A percentile compares a stretch with the other conserved stretches of the same genome.
These are phyloP conservation scores for Brevimyrus niger DNA, from an alignment of 2,113 vertebrate species.

Conservation along the genomic window DNA sequence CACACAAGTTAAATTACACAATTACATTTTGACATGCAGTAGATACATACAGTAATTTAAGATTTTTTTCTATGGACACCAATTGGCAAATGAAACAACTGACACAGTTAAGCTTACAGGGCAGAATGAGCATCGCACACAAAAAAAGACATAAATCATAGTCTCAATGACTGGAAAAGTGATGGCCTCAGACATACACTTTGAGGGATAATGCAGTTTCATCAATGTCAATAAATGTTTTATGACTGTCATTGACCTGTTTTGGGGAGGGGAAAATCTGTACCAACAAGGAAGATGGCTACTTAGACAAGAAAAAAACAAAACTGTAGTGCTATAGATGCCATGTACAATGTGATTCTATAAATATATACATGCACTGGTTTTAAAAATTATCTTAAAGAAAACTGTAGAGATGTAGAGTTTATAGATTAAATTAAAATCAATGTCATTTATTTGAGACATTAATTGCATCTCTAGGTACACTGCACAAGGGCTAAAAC, in stretches of 20 bases:
- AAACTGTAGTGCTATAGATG: neutral
- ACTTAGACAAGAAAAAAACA: neutral
- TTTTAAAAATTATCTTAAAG: neutral
- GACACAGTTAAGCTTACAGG: neutral
- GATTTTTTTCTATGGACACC: neutral
- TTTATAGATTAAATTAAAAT: slow-evolving; percentile 1
- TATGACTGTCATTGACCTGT: slow-evolving; percentile 28
- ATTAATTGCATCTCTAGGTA: neutral
- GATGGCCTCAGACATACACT: neutral
- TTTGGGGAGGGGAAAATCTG: neutral
- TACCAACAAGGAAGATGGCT: neutral
- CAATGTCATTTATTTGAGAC: neutral
- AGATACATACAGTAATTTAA: neutral
- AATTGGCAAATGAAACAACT: neutral
- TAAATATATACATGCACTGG: neutral
- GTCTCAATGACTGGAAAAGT: neutral
- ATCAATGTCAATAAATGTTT: slow-evolving; percentile 37
- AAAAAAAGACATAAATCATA: neutral
- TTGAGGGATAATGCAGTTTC: slow-evolving; percentile 12
- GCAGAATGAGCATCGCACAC: neutral
- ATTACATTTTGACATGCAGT: neutral
- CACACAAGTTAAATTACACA: no score
- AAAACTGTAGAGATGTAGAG: neutral
- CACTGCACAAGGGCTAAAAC: neutral
- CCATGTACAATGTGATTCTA: neutral